Percentiles rank a stretch among this genome's conserved stretches.
Conservation (phyloP, 2,113 vertebrate species). For the Menidia beryllina region DNA sequence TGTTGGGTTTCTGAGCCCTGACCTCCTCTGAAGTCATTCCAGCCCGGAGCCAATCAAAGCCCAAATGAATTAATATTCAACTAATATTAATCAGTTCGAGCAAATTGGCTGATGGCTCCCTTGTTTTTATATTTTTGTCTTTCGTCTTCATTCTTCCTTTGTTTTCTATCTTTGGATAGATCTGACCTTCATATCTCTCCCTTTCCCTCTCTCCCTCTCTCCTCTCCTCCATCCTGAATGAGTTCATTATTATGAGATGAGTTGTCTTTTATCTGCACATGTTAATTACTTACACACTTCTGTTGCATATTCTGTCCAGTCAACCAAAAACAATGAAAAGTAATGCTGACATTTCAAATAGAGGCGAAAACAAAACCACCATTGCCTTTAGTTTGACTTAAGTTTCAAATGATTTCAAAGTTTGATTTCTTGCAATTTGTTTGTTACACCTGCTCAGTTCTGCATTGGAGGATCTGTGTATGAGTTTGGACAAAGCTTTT, state of each 20-base stretch:
- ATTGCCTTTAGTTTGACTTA: conserved; percentile 84
- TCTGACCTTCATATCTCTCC: conserved; percentile 77
- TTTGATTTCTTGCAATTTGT: conserved; percentile 83
- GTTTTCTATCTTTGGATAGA: conserved; percentile 84
- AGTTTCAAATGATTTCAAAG: conserved; percentile 82
- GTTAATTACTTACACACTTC: conserved; percentile 83
- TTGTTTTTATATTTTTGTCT: conserved; percentile 76
- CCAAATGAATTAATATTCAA: conserved; percentile 80
- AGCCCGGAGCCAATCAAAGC: conserved; percentile 78
- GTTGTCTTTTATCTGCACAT: conserved; percentile 86
- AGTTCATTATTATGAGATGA: conserved; percentile 86
- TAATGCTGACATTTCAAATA: conserved; percentile 51
- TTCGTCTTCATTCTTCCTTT: conserved; percentile 78
- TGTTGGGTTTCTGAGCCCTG: conserved; percentile 69
- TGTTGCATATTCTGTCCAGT: conserved; percentile 84
- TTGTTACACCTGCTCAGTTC: conserved; percentile 82
- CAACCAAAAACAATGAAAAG: conserved; percentile 73
- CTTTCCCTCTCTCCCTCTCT: conserved; percentile 75
- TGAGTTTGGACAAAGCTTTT: conserved; percentile 70
- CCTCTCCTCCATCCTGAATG: conserved; percentile 84
- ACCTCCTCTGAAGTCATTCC: conserved; percentile 77
- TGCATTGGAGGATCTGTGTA: conserved; percentile 78
- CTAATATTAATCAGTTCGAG: conserved; percentile 80
- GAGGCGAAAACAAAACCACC: conserved; percentile 68
- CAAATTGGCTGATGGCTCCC: conserved; percentile 79